phyloP scores from a whole-genome alignment of 1,140 invertebrate species.

The Glomeris maerens region DNA sequence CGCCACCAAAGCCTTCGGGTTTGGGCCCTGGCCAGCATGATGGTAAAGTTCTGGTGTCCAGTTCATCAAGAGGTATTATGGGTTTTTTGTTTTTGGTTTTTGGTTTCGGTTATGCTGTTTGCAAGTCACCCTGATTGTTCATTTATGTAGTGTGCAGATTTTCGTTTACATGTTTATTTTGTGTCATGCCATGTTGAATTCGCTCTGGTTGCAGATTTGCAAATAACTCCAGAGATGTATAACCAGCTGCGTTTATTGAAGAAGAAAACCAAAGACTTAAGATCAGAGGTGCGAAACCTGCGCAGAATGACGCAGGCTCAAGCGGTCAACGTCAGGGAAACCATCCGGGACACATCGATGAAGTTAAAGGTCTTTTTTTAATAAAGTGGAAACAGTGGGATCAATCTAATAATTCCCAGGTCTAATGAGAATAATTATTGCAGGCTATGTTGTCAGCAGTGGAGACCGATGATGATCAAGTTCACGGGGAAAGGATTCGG shows the following conservation, averaged over 20 bases:
- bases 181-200: not conserved
- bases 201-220: constrained; percentile 34
- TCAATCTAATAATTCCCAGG: not conserved
- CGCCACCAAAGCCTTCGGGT: constrained; percentile 65
- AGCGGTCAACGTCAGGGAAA: constrained; percentile 73
- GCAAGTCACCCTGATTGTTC: not conserved
- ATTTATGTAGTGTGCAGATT: not conserved
- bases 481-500: constrained; percentile 47
- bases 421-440: not conserved
- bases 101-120: too few species aligned
- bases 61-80: too few species aligned
- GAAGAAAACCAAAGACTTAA: constrained; percentile 76
- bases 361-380: constrained; percentile 27
- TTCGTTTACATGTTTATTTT: not conserved
- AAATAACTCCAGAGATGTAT: constrained; percentile 68
- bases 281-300: constrained; percentile 72
- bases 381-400: not conserved
- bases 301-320: constrained; percentile 78
- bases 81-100: too few species aligned
- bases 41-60: constrained; percentile 24
- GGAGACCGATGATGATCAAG: constrained; percentile 38
- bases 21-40: constrained; percentile 51
- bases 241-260: constrained; percentile 67
- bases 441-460: constrained; percentile 36
- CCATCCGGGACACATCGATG: constrained; percentile 63